Evolutionary conservation across 2,113 vertebrate genomes (phyloP).

Genomic region (Chaenogobius annularis): DNA sequence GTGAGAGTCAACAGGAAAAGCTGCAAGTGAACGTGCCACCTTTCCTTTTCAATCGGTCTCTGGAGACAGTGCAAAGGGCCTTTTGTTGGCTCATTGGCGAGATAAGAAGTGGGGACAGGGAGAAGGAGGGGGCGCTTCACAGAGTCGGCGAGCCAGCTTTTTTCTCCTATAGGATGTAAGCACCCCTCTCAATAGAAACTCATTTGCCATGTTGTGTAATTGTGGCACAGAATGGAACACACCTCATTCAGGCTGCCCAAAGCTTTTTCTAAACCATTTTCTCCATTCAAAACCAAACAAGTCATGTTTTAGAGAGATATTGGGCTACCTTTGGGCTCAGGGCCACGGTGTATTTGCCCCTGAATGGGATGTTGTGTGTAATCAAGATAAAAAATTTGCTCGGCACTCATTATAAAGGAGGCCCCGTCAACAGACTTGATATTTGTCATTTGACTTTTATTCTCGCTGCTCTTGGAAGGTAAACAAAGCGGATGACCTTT

Average conservation of each 20-base stretch:
- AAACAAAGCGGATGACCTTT: slow-evolving; percentile 54
- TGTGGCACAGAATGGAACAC: slow-evolving; percentile 68
- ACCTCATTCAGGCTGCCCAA: slow-evolving; percentile 62
- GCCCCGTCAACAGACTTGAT: slow-evolving; percentile 37
- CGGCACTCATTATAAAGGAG: slow-evolving; percentile 42
- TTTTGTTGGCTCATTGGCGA: slow-evolving; percentile 69
- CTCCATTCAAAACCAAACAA: slow-evolving; percentile 59
- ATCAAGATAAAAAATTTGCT: slow-evolving; percentile 61
- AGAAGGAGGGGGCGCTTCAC: slow-evolving; percentile 26
- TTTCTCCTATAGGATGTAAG: slow-evolving; percentile 60
- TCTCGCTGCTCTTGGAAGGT: slow-evolving; percentile 23
- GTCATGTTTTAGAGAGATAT: slow-evolving; percentile 67
- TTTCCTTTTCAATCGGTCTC: slow-evolving; percentile 68
- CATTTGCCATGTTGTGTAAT: slow-evolving; percentile 73
- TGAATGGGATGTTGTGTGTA: slow-evolving; percentile 61
- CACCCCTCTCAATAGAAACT: slow-evolving; percentile 68
- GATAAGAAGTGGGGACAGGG: slow-evolving; percentile 57
- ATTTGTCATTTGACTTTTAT: slow-evolving; percentile 46
- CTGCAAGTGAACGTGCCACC: slow-evolving; percentile 63
- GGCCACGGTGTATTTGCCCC: slow-evolving; percentile 55
- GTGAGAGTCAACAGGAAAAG: slow-evolving; percentile 56
- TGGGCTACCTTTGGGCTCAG: slow-evolving; percentile 55
- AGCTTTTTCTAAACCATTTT: slow-evolving; percentile 55
- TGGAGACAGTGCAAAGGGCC: slow-evolving; percentile 58
- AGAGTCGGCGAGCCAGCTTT: slow-evolving; percentile 57